Percentiles rank a stretch among this genome's conserved stretches.
Evolutionary conservation across 2,797 vertebrate genomes (phyloP).

Genomic region (Spondyliosoma cantharus): DNA sequence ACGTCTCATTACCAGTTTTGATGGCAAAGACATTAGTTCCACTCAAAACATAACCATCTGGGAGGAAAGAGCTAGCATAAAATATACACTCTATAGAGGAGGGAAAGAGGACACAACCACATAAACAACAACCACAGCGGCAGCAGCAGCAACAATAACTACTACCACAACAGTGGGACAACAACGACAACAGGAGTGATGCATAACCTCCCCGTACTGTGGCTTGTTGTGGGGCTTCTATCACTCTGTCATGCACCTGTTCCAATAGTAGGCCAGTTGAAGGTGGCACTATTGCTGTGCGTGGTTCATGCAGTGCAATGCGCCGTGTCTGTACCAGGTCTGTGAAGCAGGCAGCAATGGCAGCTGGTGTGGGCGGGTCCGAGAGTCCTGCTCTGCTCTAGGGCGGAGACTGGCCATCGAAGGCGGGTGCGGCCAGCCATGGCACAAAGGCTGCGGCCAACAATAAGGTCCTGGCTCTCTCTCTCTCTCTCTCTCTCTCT

Average conservation of each 20-base stretch:
- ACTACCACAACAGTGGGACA: constrained; percentile 76
- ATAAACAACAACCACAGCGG: constrained; percentile 77
- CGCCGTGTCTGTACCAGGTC: constrained; percentile 84
- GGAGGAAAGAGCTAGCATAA: constrained; percentile 76
- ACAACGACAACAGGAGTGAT: constrained; percentile 86
- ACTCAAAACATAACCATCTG: constrained; percentile 79
- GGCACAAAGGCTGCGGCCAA: constrained; percentile 76
- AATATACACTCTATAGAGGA: constrained; percentile 75
- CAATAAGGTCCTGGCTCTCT: constrained; percentile 71
- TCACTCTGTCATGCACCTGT: constrained; percentile 95
- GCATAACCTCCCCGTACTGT: constrained; percentile 95
- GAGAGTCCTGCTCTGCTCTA: constrained; percentile 80
- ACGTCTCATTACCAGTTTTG: constrained; percentile 75
- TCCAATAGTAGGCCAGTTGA: constrained; percentile 85
- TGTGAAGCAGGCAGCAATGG: constrained; percentile 86
- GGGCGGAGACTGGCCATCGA: constrained; percentile 77
- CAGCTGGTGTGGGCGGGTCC: constrained; percentile 83
- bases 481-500: constrained; percentile 36
- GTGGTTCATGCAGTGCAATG: constrained; percentile 91
- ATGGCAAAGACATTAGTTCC: constrained; percentile 79
- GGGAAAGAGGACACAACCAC: constrained; percentile 87
- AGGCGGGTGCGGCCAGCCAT: constrained; percentile 68
- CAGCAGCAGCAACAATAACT: constrained; percentile 67
- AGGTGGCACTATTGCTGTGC: constrained; percentile 87
- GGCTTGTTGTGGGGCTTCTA: constrained; percentile 96